Percentiles rank a stretch among this genome's conserved stretches.
These are phyloP conservation scores for Panurus biarmicus DNA, from an alignment of 2,113 vertebrate genomes.

Conservation along the genomic window DNA sequence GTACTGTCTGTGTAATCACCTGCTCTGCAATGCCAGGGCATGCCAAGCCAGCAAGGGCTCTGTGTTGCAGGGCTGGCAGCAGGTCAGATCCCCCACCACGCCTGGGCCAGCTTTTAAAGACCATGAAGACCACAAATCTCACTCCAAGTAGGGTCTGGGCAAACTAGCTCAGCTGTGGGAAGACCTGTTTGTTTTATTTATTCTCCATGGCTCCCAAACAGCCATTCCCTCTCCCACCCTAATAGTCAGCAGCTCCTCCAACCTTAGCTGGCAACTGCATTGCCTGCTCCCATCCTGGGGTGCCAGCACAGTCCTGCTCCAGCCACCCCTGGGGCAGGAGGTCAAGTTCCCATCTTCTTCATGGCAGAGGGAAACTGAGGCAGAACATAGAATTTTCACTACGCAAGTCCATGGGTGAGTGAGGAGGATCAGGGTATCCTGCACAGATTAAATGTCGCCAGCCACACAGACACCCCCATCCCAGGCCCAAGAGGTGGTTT, in stretches of 20 bases:
- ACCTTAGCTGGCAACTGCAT: background rate
- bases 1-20: background rate
- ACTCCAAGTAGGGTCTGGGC: background rate
- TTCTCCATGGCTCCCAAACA: background rate
- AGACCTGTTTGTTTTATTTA: background rate
- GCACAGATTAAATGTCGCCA: background rate
- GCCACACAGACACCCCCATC: background rate
- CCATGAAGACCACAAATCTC: background rate
- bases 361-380: background rate
- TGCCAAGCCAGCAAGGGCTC: background rate
- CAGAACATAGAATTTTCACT: background rate
- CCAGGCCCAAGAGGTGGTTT: background rate
- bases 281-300: background rate
- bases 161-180: background rate
- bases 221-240: background rate
- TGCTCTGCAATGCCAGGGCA: background rate
- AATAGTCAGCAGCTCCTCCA: fast-evolving
- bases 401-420: background rate
- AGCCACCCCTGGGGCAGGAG: background rate
- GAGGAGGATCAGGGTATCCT: background rate
- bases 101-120: background rate
- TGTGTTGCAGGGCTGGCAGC: background rate
- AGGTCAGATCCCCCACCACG: background rate
- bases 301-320: background rate
- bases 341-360: background rate